A percentile compares a stretch with the other conserved stretches of the same genome.
These are phyloP conservation scores for Orgyia antiqua DNA, from an alignment of 2,888 invertebrate genomes.

Conservation along the genomic window DNA sequence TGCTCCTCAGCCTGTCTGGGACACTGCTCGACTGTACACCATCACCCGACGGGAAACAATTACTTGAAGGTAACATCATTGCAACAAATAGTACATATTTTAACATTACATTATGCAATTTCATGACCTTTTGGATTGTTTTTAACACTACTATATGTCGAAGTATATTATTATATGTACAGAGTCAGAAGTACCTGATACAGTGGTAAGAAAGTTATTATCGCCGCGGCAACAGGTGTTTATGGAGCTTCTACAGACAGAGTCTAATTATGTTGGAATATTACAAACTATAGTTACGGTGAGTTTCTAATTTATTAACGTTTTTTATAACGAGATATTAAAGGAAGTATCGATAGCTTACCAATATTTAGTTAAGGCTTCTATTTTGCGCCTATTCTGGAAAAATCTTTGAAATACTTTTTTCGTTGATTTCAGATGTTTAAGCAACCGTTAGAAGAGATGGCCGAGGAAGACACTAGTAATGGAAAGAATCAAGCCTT, in stretches of 20 bases:
- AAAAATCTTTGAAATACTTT: too few relatives aligned
- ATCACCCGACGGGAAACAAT: constrained; percentile 84
- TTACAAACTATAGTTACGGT: constrained; percentile 95
- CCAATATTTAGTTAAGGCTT: too few relatives aligned
- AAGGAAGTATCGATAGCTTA: too few relatives aligned
- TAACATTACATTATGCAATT: too few relatives aligned
- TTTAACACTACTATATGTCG: too few relatives aligned
- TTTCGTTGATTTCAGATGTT: constrained; percentile 94
- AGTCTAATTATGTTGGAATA: constrained; percentile 97
- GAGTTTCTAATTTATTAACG: too few relatives aligned
- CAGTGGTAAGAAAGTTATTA: constrained; percentile 82
- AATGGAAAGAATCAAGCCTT: constrained; percentile 81
- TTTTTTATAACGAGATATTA: too few relatives aligned
- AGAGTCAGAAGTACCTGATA: constrained; percentile 79
- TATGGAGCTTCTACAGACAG: constrained; percentile 96
- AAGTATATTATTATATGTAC: too few relatives aligned
- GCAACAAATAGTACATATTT: too few relatives aligned
- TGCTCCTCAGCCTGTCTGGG: constrained; percentile 89
- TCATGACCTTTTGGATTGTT: too few relatives aligned
- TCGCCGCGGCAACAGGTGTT: constrained; percentile 90
- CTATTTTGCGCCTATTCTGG: too few relatives aligned
- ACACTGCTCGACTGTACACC: constrained; percentile 94
- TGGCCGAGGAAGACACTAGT: constrained; percentile 86
- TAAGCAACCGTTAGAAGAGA: constrained; percentile 93
- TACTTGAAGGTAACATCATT: constrained; percentile 70